These are phyloP conservation scores for Diaperis boleti DNA, from an alignment of 2,888 invertebrate species.

Conservation along the genomic window DNA sequence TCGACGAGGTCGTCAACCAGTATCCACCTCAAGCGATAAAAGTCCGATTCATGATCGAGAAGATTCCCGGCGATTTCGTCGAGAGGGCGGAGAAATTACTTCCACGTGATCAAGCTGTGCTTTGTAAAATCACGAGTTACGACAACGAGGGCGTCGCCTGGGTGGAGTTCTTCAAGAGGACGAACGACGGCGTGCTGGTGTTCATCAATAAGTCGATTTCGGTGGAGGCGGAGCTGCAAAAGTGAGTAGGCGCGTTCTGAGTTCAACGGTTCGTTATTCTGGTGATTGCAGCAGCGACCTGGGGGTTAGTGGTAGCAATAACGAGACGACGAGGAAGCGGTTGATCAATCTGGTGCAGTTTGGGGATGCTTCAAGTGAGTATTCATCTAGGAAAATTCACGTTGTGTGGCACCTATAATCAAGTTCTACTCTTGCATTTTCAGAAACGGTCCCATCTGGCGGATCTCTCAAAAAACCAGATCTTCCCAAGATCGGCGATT, in stretches of 20 bases:
- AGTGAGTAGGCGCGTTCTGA: constrained; percentile 41
- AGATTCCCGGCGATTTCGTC: constrained; percentile 61
- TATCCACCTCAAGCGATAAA: constrained; percentile 66
- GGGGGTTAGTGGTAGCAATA: constrained; percentile 36
- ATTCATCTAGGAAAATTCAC: not conserved
- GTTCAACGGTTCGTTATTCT: not conserved
- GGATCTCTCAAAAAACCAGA: constrained; percentile 63
- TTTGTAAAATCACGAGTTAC: constrained; percentile 66
- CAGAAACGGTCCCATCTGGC: constrained; percentile 60
- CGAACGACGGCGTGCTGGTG: constrained; percentile 73
- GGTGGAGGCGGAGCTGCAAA: constrained; percentile 66
- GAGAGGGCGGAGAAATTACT: constrained; percentile 63
- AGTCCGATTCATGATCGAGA: constrained; percentile 57
- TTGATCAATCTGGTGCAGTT: constrained; percentile 48
- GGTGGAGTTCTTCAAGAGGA: constrained; percentile 79
- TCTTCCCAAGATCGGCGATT: constrained; percentile 68
- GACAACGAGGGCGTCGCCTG: constrained; percentile 63
- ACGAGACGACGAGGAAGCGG: constrained; percentile 44
- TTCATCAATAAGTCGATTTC: constrained; percentile 79
- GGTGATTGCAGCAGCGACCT: not conserved
- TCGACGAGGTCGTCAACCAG: constrained; percentile 62
- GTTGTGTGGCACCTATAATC: too few species aligned
- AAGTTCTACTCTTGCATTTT: not conserved
- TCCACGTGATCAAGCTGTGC: constrained; percentile 72
- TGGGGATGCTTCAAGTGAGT: constrained; percentile 48